Evolutionary conservation across 2,888 invertebrate genomes (phyloP).

Genomic region (Phaedon cochleariae): DNA sequence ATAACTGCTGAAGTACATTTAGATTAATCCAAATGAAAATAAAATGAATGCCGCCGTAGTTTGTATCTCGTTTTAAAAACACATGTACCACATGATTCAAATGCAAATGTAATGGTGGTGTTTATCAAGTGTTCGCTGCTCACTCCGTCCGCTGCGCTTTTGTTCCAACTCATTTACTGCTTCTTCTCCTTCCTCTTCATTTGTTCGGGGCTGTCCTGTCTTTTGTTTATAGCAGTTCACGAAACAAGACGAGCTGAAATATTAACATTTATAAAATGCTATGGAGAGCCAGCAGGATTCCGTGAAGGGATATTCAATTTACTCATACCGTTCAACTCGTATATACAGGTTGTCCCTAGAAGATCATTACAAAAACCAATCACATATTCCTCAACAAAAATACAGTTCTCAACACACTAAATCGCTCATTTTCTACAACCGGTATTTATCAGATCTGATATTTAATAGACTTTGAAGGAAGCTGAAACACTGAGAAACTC

Average conservation of each 20-base stretch:
- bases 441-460: too few relatives aligned
- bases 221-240: slow-evolving; percentile 51
- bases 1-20: too few relatives aligned
- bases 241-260: slow-evolving; percentile 44
- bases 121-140: slow-evolving; percentile 58
- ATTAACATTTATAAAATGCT: slow-evolving; percentile 44
- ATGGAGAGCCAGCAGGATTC: neutral
- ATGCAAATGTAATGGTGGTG: slow-evolving; percentile 61
- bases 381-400: too few relatives aligned
- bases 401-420: too few relatives aligned
- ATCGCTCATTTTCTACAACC: too few relatives aligned
- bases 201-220: slow-evolving; percentile 55
- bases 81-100: slow-evolving; percentile 58
- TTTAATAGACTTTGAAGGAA: too few relatives aligned
- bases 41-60: slow-evolving; percentile 29
- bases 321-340: neutral
- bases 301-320: neutral
- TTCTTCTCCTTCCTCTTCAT: slow-evolving; percentile 61
- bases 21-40: slow-evolving; percentile 17
- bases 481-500: too few relatives aligned
- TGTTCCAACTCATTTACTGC: slow-evolving; percentile 62
- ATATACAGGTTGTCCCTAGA: too few relatives aligned
- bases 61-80: slow-evolving; percentile 46
- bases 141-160: slow-evolving; percentile 57
- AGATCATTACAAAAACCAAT: too few relatives aligned